These are phyloP conservation scores for Aeoliscus strigatus DNA, from an alignment of 2,797 vertebrate species.

Conservation along the genomic window DNA sequence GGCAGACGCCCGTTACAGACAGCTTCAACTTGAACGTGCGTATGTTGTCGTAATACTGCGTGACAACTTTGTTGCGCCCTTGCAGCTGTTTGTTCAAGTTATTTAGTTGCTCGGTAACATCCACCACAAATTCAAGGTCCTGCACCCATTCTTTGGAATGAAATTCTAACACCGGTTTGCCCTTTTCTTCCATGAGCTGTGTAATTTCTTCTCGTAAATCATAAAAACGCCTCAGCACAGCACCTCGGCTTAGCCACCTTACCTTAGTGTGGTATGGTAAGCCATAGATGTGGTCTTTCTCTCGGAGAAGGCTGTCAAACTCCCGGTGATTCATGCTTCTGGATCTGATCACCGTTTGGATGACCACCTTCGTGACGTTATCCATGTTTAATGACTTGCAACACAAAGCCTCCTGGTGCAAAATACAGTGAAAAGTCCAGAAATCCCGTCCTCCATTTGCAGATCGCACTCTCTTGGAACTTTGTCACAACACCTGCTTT, in stretches of 20 bases:
- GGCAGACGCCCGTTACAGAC: no score
- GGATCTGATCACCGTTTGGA: conserved; percentile 20
- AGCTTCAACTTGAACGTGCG: no score
- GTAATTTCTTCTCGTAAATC: no score
- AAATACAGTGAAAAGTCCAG: not conserved
- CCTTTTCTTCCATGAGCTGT: conserved; percentile 1
- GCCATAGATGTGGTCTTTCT: not conserved
- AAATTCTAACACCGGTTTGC: conserved; percentile 1
- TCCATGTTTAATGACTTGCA: conserved; percentile 29
- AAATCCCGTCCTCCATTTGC: not conserved
- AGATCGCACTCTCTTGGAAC: not conserved
- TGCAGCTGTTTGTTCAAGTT: not conserved
- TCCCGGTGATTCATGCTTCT: conserved; percentile 20
- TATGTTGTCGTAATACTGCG: no score
- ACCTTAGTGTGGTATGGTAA: conserved; percentile 8
- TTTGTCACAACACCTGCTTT: not conserved
- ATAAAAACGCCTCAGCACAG: conserved; percentile 1
- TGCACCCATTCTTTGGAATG: conserved; percentile 1
- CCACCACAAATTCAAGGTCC: not conserved
- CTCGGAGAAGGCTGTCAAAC: conserved; percentile 13
- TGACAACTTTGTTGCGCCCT: conserved; percentile 2
- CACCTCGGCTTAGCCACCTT: conserved; percentile 5
- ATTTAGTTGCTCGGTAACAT: not conserved
- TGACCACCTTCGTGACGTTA: conserved; percentile 32
- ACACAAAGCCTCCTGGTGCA: conserved; percentile 14